Evolutionary conservation across 1,140 invertebrate genomes (phyloP), one percentile per base, ranked within the genome.

Genomic region (Ceratosolen solmsi): DNA sequence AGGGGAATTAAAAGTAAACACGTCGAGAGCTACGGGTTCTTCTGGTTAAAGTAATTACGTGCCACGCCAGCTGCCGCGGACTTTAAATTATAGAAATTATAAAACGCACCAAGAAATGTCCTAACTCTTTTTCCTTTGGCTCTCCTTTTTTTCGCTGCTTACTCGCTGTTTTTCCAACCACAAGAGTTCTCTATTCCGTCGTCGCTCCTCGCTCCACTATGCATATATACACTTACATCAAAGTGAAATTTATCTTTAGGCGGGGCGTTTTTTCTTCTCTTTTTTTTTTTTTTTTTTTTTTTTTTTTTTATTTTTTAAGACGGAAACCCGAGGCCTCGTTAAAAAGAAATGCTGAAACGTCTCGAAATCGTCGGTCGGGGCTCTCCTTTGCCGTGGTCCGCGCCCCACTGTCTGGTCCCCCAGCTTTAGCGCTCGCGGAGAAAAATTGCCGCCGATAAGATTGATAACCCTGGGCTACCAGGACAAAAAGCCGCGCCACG

Each of bases 41-140:
- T 90, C 89, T 89, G 90, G 90, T 91, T 90, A 90, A 89, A 91
- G 90, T 91, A 91, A 91, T 91, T 91, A 91, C 90, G 88, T 88
- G 89, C 87, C 87, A 87, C 90, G 88, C 90, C 90, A 91, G 90
- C 90, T 91, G 90, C 90, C 88, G 82, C 87, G 88, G 88, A 91
- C 88, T 91, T 91, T 91, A 91, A 91, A 91, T 91, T 91, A 91
- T 91, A 91, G 89, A 91, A 91, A 91, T 91, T 91, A 91, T 89
- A 89, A 91, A 91, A 91, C 87, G 86, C 86, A 85, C 85, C 82
- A 84, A 87, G 85, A 86, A 86, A 87, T 76, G 83, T 82, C 74
- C 80, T 83, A 84, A 80, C 82, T 84, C 83, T 84, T 83, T 58
- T 80, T 72, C 74, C 79, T 81, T 83, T 56, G 22, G 54, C 70